These are phyloP conservation scores for Sparidentex hasta DNA, from an alignment of 2,797 vertebrate genomes.

Conservation along the genomic window DNA sequence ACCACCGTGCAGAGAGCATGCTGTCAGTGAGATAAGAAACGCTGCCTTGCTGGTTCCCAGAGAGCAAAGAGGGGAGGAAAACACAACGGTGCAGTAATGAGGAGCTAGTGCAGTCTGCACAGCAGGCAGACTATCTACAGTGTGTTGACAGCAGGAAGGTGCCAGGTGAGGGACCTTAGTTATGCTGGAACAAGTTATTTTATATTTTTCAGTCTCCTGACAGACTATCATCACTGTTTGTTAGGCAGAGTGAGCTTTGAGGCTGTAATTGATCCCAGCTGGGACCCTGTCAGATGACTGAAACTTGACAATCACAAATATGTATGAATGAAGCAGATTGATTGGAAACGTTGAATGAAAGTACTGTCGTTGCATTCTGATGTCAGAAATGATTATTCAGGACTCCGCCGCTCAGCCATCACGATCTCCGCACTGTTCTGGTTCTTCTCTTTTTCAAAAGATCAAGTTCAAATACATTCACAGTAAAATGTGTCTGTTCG, in stretches of 20 bases:
- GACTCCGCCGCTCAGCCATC: neutral
- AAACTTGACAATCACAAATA: constrained; percentile 31
- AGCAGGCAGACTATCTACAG: constrained; percentile 11
- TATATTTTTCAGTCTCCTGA: constrained; percentile 2
- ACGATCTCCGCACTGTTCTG: neutral
- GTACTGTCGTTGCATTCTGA: neutral
- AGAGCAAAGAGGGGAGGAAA: constrained; percentile 46
- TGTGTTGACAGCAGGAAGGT: constrained; percentile 25
- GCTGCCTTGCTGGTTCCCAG: constrained; percentile 38
- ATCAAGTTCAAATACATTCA: too few species aligned
- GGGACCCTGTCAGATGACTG: constrained; percentile 17
- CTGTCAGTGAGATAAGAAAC: constrained; percentile 62
- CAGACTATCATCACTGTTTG: constrained; percentile 7
- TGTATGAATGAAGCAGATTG: neutral
- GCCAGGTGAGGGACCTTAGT: neutral
- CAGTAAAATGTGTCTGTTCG: too few species aligned
- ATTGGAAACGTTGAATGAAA: neutral
- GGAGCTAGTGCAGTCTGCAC: constrained; percentile 33
- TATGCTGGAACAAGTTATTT: constrained; percentile 6
- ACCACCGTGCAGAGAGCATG: constrained; percentile 21
- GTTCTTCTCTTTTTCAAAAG: neutral
- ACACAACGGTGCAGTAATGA: constrained; percentile 60
- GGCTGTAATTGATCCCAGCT: constrained; percentile 3
- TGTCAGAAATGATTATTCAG: constrained; percentile 11
- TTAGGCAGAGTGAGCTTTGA: neutral